Evolutionary conservation across 1,140 invertebrate genomes (phyloP).

Genomic region (Drosophila ogumai): DNA sequence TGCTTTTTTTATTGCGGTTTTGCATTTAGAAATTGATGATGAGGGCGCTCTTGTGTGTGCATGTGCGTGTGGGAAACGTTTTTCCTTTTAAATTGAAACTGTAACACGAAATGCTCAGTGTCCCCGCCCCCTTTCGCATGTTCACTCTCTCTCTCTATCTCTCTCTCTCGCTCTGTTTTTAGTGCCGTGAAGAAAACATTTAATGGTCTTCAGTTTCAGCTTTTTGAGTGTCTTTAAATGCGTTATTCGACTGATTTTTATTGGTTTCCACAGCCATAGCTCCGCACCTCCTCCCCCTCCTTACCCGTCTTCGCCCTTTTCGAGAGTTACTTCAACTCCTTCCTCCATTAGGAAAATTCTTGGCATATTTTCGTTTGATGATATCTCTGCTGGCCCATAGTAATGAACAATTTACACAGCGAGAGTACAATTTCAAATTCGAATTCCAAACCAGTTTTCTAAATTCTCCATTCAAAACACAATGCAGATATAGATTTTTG

Average conservation of each 20-base stretch:
- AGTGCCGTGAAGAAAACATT: conserved; percentile 64
- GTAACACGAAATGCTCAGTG: conserved; percentile 65
- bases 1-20: conserved; percentile 72
- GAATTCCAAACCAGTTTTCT: background rate
- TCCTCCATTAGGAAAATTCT: conserved; percentile 53
- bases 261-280: conserved; percentile 38
- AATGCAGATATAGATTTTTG: background rate
- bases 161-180: conserved; percentile 15
- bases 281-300: background rate
- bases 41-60: conserved; percentile 44
- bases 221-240: conserved; percentile 74
- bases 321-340: conserved; percentile 36
- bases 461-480: background rate
- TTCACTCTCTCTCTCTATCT: conserved; percentile 1
- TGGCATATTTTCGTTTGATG: conserved; percentile 65
- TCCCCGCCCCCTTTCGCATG: conserved; percentile 11
- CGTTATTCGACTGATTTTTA: conserved; percentile 76
- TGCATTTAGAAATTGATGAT: conserved; percentile 81
- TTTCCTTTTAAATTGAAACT: conserved; percentile 77
- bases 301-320: background rate
- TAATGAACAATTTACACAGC: conserved; percentile 19
- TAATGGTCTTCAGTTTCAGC: conserved; percentile 68
- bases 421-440: background rate
- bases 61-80: conserved; percentile 52
- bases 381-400: conserved; percentile 38